Percentiles rank a stretch among this genome's conserved stretches.
Evolutionary conservation across 1,140 invertebrate species (phyloP).

Genomic region (Halyomorpha halys): DNA sequence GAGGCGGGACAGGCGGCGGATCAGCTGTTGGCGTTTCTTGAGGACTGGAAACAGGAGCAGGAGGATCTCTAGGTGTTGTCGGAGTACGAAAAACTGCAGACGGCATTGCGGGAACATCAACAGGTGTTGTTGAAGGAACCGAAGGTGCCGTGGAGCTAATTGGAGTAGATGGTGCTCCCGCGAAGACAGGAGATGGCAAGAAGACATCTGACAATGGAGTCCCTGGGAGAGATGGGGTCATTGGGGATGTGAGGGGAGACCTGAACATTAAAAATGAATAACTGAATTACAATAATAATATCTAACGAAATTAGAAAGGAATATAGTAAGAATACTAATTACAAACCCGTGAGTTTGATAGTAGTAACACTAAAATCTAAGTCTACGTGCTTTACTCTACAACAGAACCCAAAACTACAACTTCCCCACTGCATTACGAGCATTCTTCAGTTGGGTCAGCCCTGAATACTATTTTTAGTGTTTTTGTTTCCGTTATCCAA

Average conservation of each 20-base stretch:
- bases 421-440: no score
- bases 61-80: constrained; percentile 30
- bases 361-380: no score
- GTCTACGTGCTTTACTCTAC: no score
- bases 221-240: background rate
- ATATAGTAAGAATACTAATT: no score
- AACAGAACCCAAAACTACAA: no score
- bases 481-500: no score
- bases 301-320: no score
- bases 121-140: constrained; percentile 33
- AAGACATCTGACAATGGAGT: constrained; percentile 33
- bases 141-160: background rate
- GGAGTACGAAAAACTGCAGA: constrained; percentile 31
- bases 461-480: no score
- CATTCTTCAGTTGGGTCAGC: no score
- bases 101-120: constrained; percentile 27
- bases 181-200: background rate
- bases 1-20: constrained; percentile 45
- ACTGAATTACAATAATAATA: no score
- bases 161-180: background rate
- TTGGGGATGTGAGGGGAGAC: background rate
- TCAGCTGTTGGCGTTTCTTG: constrained; percentile 23
- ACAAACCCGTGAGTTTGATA: no score
- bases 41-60: constrained; percentile 33
- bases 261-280: background rate